Evolutionary conservation across 2,113 vertebrate genomes (phyloP).

Genomic region (Antechinus stuartii): DNA sequence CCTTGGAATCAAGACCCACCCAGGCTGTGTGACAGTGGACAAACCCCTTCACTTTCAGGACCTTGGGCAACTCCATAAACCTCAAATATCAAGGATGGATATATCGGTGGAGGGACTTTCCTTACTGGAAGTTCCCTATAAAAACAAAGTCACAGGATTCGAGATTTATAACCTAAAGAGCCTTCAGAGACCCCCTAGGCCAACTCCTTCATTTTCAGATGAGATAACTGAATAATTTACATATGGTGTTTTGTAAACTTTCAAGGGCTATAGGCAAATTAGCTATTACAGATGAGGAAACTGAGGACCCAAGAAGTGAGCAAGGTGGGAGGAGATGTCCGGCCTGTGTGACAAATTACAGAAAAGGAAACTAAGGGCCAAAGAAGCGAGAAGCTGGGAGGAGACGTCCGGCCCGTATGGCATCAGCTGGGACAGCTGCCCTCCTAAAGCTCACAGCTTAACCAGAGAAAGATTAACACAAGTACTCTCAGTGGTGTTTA

Average conservation of each 20-base stretch:
- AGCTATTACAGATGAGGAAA: not conserved
- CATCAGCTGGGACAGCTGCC: not conserved
- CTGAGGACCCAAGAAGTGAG: not conserved
- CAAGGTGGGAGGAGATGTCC: not conserved
- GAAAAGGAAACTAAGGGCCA: not conserved
- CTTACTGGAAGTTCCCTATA: not conserved
- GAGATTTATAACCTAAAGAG: not conserved
- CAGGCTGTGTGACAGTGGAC: too few species aligned
- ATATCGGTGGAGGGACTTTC: too few species aligned
- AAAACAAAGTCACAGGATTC: not conserved
- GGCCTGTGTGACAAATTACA: not conserved
- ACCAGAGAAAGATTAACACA: not conserved
- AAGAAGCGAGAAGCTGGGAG: too few species aligned
- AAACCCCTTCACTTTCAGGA: too few species aligned
- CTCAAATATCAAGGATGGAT: too few species aligned
- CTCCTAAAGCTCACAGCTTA: not conserved
- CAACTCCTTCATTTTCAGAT: not conserved
- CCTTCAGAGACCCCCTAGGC: not conserved
- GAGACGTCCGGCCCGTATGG: too few species aligned
- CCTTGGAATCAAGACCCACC: too few species aligned
- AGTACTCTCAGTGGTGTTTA: not conserved
- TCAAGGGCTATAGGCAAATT: not conserved
- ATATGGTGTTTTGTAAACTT: not conserved
- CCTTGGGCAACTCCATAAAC: too few species aligned
- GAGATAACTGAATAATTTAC: not conserved